Conservation (phyloP, 2,888 invertebrate genomes). For the Trichogramma dendrolimi region DNA sequence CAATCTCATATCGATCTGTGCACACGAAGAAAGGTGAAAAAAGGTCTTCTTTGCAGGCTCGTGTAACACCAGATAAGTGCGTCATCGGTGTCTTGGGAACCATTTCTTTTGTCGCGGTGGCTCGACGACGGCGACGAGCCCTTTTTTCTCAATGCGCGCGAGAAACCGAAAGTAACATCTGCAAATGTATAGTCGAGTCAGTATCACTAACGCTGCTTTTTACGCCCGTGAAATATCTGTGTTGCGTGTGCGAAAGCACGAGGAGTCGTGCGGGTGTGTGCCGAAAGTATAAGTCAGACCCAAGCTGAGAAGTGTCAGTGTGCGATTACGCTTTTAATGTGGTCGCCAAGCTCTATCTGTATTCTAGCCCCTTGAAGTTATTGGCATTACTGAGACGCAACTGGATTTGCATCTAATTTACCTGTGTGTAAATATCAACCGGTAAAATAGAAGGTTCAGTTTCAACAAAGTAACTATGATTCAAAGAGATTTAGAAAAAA, state of each 20-base stretch:
- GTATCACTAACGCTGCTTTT: slow-evolving; percentile 26
- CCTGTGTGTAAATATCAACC: neutral
- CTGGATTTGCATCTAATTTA: neutral
- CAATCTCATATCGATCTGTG: slow-evolving; percentile 16
- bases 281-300: too few relatives aligned
- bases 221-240: slow-evolving; percentile 36
- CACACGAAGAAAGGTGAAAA: slow-evolving; percentile 13
- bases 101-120: slow-evolving; percentile 7
- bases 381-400: neutral
- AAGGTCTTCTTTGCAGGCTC: slow-evolving; percentile 17
- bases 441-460: too few relatives aligned
- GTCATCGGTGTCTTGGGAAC: slow-evolving; percentile 24
- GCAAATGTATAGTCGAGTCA: slow-evolving; percentile 8
- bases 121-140: too few relatives aligned
- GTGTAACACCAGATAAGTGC: slow-evolving; percentile 13
- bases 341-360: neutral
- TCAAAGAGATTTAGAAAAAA: too few relatives aligned
- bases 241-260: slow-evolving; percentile 35
- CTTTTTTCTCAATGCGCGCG: too few relatives aligned
- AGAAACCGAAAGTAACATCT: slow-evolving; percentile 2
- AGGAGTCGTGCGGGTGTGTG: slow-evolving; percentile 14
- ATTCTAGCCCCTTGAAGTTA: neutral
- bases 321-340: slow-evolving; percentile 23
- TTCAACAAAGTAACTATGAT: too few relatives aligned
- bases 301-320: slow-evolving; percentile 3